These are phyloP conservation scores for Dermolepida albohirtum DNA, from an alignment of 2,888 invertebrate species.

Conservation along the genomic window DNA sequence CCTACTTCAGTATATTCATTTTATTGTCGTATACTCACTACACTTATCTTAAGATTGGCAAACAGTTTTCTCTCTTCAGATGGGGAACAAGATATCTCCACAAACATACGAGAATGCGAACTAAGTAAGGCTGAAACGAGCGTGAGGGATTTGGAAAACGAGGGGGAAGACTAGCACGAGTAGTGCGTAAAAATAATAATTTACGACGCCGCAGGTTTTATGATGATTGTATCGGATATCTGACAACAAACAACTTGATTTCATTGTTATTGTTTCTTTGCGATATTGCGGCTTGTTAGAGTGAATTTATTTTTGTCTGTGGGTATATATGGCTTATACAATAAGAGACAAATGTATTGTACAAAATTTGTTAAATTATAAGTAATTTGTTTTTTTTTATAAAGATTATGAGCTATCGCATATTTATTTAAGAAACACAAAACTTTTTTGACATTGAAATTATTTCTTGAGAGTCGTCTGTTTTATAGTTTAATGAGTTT, in stretches of 20 bases:
- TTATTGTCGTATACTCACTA: slow-evolving; percentile 64
- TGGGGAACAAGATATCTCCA: slow-evolving; percentile 10
- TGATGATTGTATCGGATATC: slow-evolving; percentile 39
- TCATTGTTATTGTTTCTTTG: slow-evolving; percentile 35
- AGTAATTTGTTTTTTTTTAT: too few relatives aligned
- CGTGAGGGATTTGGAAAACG: slow-evolving; percentile 45
- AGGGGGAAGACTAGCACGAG: slow-evolving; percentile 4
- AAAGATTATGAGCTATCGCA: too few relatives aligned
- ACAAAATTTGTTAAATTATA: too few relatives aligned
- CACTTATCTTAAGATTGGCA: slow-evolving; percentile 63
- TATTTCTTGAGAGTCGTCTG: too few relatives aligned
- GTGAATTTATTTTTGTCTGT: neutral
- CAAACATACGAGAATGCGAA: slow-evolving; percentile 23
- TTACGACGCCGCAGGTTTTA: slow-evolving; percentile 49
- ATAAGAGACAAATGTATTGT: too few relatives aligned
- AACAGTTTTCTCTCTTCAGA: slow-evolving; percentile 49
- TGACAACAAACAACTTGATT: slow-evolving; percentile 31
- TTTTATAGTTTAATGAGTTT: too few relatives aligned
- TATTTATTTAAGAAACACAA: too few relatives aligned
- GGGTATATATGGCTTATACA: neutral
- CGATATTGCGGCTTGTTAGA: slow-evolving; percentile 9
- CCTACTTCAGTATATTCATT: slow-evolving; percentile 63
- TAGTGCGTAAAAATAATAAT: slow-evolving; percentile 56
- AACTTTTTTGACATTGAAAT: too few relatives aligned
- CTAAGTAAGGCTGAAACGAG: slow-evolving; percentile 49